Evolutionary conservation across 2,888 invertebrate genomes (phyloP), one percentile per base, ranked within the genome.

Genomic region (Melinopterus prodromus): DNA sequence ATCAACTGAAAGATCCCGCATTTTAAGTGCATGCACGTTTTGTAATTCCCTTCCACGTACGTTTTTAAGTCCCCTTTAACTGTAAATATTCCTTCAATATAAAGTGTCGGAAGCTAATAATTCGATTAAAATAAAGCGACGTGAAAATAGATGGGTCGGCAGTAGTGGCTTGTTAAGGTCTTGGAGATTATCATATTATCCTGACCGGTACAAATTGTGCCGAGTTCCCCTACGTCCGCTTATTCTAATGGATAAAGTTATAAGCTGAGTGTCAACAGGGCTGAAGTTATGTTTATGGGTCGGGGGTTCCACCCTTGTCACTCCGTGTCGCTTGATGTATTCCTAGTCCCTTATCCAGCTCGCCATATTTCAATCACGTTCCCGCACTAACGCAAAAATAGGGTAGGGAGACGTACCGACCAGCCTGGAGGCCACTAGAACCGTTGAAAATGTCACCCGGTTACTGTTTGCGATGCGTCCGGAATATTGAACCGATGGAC

Each of bases 221-320:
- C 9, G 7, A 53, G 53, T 53, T 53, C 12, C 7, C 53, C 53
- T 12, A 12, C 53, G 53, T 53, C 53, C 53, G 53, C 53, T 53
- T 53, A 53, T 53, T 53, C 53, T 53, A 53, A 53, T 53, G 53
- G 53, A 53, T 53, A 53, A 53, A 53, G 53, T 53, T 53, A 53
- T 53, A 12, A 53, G 53, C 53, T 53, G 53, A 53, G 53, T 53
- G 53, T 53, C 53, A 53, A 53, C 53, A 53, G 53, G 53, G 53
- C 53, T 6, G 53, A 53, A 53, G 53, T 9, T 53, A 53, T 53
- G 53, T 53, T 53, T 53, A 53, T 53, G 53, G 53, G 1, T 9
- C 7, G 53, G 53, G 53, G 12, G 9, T 12, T 7, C 9, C 12
- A 53, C 53, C 53, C 53, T 53, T 53, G 53, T 53, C 53, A 53